Evolutionary conservation across 2,888 invertebrate species (phyloP), one percentile per base, ranked within the genome.

Genomic region (Microdon myrmicae): DNA sequence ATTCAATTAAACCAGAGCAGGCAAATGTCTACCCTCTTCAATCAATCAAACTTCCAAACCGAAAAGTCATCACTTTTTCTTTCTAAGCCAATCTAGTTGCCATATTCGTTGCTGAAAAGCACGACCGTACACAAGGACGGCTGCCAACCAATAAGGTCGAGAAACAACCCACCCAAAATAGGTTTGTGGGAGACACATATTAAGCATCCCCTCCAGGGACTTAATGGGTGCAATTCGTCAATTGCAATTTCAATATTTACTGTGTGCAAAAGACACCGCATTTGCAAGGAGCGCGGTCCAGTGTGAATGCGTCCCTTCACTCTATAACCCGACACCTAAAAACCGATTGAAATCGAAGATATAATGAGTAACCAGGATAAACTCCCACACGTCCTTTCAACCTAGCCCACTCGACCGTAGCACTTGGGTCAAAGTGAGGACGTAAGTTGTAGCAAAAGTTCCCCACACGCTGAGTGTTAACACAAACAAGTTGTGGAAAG

Each of bases 1-100:
- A n/a, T n/a, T n/a, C n/a, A n/a, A n/a, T n/a, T n/a, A n/a, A n/a
- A n/a, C n/a, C n/a, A n/a, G n/a, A n/a, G n/a, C n/a, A n/a, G n/a
- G n/a, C n/a, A n/a, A n/a, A n/a, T n/a, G n/a, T n/a, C n/a, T n/a
- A n/a, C n/a, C n/a, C n/a, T 19, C 13, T 43, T 26, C 41, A 54
- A 60, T 60, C 60, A 54, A 60, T 60, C 60, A 60, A 60, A 20
- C 28, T 38, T 23, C 43, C 37, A 31, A 54, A 47, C 47, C 45
- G 59, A 43, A 25, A 34, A 53, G 29, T 54, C 53, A 48, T 53
- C 35, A 38, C 23, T 37, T 37, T 43, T 45, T 35, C 43, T 60
- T 53, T 43, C 60, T n/a, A n/a, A n/a, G n/a, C n/a, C n/a, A n/a
- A n/a, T n/a, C n/a, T n/a, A n/a, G n/a, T n/a, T n/a, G n/a, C n/a